Conservation (phyloP, 2,888 invertebrate genomes). For the Nipponacmea schrenckii region DNA sequence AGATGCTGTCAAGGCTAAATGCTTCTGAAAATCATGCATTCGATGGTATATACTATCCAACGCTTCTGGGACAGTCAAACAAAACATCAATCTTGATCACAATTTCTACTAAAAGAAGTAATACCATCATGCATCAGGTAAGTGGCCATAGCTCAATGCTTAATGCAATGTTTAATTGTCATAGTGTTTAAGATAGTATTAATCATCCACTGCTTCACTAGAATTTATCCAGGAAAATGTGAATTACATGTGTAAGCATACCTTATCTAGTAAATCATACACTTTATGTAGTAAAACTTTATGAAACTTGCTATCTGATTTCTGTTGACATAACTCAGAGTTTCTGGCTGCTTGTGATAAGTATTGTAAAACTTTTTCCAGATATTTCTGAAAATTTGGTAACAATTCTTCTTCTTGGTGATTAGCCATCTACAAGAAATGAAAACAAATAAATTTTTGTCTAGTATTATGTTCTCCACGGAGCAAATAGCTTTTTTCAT, state of each 20-base stretch:
- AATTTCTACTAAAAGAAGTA: no score
- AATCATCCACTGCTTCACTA: background rate
- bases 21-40: no score
- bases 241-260: conserved; percentile 56
- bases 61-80: no score
- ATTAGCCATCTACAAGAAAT: conserved; percentile 69
- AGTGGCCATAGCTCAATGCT: no score
- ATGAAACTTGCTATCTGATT: conserved; percentile 80
- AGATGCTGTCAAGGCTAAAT: no score
- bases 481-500: no score
- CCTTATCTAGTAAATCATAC: conserved; percentile 83
- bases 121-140: no score
- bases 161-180: no score
- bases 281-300: conserved; percentile 82
- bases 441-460: background rate
- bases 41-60: no score
- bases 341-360: conserved; percentile 68
- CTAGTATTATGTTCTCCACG: no score
- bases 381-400: conserved; percentile 74
- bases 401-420: conserved; percentile 72
- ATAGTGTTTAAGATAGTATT: background rate
- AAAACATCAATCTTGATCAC: no score
- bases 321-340: conserved; percentile 69
- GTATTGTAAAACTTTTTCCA: conserved; percentile 57
- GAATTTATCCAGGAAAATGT: no score